phyloP scores from a whole-genome alignment of 1,140 invertebrate species.

The Drosophila bocki region DNA sequence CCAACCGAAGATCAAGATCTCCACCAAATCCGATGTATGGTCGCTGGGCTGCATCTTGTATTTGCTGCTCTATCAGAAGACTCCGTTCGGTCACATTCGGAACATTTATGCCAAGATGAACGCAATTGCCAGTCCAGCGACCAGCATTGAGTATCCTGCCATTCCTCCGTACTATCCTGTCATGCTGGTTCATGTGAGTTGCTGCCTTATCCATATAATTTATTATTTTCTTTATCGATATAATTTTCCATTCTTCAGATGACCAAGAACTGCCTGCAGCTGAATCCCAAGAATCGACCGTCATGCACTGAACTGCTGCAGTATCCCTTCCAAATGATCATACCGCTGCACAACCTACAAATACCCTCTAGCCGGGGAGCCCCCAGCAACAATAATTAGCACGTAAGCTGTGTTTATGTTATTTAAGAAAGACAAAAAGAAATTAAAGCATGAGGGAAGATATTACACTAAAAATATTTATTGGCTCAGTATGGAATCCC shows the following conservation, averaged over 20 bases:
- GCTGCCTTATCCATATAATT: background rate
- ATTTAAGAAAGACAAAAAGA: background rate
- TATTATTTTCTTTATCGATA: background rate
- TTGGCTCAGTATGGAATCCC: background rate
- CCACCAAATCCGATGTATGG: constrained; percentile 98
- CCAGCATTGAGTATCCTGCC: constrained; percentile 90
- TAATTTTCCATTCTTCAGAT: constrained; percentile 83
- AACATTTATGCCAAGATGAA: constrained; percentile 91
- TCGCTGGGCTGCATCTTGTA: constrained; percentile 98
- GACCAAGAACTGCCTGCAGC: constrained; percentile 89
- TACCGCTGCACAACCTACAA: constrained; percentile 77
- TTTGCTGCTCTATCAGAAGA: constrained; percentile 94
- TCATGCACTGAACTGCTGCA: constrained; percentile 90
- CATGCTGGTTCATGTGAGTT: constrained; percentile 75
- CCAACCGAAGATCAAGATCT: constrained; percentile 88
- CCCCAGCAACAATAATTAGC: constrained; percentile 20
- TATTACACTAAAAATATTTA: background rate
- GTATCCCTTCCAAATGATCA: constrained; percentile 87
- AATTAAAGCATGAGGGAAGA: background rate
- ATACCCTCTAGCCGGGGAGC: constrained; percentile 16
- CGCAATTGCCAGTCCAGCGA: constrained; percentile 92
- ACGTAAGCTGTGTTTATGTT: constrained; percentile 22
- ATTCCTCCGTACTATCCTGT: constrained; percentile 74
- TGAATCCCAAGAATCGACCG: constrained; percentile 89
- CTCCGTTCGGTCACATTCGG: constrained; percentile 95